Evolutionary conservation across 1,140 invertebrate genomes (phyloP).

Genomic region (Monochamus saltuarius): DNA sequence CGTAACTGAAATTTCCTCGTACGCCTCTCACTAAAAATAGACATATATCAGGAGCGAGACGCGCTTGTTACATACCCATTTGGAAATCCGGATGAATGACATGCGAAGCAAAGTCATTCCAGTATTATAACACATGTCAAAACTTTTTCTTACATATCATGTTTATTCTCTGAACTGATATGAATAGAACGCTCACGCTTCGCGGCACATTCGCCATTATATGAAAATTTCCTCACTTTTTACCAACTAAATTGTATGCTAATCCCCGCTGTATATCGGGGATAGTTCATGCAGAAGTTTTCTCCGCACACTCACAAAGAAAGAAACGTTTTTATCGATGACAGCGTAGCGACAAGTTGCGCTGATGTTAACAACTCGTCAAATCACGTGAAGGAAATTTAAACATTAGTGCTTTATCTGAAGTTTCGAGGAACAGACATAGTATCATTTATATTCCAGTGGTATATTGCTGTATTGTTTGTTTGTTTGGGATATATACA

Average conservation of each 20-base stretch:
- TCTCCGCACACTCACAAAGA: neutral
- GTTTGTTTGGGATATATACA: no score
- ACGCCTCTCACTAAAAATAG: no score
- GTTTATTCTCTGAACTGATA: constrained; percentile 27
- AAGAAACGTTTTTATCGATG: no score
- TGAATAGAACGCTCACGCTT: constrained; percentile 31
- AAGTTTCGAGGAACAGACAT: no score
- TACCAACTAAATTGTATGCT: constrained; percentile 24
- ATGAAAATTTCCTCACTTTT: constrained; percentile 30
- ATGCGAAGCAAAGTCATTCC: constrained; percentile 25
- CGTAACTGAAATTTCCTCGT: no score
- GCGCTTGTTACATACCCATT: constrained; percentile 16
- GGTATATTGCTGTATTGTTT: no score
- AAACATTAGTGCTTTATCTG: no score
- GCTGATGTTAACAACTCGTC: no score
- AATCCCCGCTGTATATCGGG: constrained; percentile 14
- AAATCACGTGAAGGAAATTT: no score
- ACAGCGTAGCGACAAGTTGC: no score
- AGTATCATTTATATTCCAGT: no score
- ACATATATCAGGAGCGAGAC: no score
- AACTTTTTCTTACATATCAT: constrained; percentile 35
- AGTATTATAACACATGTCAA: constrained; percentile 29
- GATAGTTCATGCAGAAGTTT: constrained; percentile 19
- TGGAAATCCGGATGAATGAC: constrained; percentile 30
- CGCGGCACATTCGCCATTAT: constrained; percentile 26